phyloP scores from a whole-genome alignment of 2,797 vertebrate genomes.

The Bovichtus variegatus region DNA sequence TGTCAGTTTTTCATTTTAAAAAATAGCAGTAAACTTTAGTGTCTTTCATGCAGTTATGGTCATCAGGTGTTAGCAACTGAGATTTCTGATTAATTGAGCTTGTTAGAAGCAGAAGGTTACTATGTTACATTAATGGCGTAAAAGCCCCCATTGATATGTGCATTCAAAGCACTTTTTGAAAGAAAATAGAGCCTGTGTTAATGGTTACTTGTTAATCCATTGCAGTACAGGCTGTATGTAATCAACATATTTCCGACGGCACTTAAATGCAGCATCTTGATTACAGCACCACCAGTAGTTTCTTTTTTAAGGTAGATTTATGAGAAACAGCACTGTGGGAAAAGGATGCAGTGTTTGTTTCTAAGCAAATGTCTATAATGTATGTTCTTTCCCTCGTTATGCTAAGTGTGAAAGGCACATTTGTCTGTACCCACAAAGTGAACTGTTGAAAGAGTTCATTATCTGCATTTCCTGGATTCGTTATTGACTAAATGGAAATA shows the following conservation, averaged over 20 bases:
- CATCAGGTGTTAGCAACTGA: not conserved
- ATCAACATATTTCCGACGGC: constrained; percentile 6
- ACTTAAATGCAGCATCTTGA: constrained; percentile 50
- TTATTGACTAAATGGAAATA: constrained; percentile 5
- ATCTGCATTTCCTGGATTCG: not conserved
- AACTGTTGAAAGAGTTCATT: not conserved
- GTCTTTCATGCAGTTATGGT: not conserved
- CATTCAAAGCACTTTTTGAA: not conserved
- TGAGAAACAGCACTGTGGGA: not conserved
- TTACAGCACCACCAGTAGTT: constrained; percentile 7
- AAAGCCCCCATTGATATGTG: not conserved
- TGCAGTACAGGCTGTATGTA: not conserved
- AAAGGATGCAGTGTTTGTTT: constrained; percentile 20
- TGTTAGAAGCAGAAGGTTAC: not conserved
- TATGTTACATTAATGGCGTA: not conserved
- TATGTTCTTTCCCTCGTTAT: not conserved
- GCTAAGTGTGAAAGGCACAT: not conserved
- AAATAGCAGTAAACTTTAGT: too few species aligned
- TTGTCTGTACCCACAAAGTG: not conserved
- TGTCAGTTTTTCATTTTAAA: too few species aligned
- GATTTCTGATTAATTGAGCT: not conserved
- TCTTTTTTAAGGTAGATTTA: constrained; percentile 75
- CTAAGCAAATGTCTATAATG: not conserved
- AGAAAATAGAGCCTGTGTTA: not conserved
- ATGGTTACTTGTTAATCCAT: not conserved